Conservation (phyloP, 2,888 invertebrate genomes). For the Hirtodrosophila trivittata region DNA sequence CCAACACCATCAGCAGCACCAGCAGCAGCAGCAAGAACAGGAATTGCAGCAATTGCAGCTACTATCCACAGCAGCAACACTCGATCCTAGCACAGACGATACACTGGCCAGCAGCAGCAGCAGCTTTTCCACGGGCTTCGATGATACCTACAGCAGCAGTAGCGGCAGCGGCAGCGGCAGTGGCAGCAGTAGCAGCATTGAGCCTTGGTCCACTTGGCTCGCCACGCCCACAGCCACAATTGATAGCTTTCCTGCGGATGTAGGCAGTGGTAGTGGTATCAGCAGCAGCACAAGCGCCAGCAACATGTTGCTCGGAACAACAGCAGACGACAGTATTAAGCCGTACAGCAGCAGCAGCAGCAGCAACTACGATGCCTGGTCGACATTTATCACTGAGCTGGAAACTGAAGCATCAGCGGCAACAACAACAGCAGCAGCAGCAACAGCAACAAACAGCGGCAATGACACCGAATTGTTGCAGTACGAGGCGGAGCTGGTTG, state of each 20-base stretch:
- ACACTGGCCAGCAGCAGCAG: slow-evolving; percentile 41
- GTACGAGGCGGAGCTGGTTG: slow-evolving; percentile 54
- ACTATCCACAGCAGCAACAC: slow-evolving; percentile 49
- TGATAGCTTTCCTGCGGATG: slow-evolving; percentile 50
- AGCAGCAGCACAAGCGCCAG: slow-evolving; percentile 45
- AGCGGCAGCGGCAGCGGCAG: slow-evolving; percentile 45
- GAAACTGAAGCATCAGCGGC: slow-evolving; percentile 56
- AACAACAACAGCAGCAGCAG: slow-evolving; percentile 36
- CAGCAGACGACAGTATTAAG: slow-evolving; percentile 69
- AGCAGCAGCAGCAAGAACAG: slow-evolving; percentile 23
- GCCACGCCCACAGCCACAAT: slow-evolving; percentile 59
- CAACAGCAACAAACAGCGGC: slow-evolving; percentile 37
- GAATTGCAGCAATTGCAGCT: slow-evolving; percentile 33
- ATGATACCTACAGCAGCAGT: slow-evolving; percentile 53
- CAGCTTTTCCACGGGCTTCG: slow-evolving; percentile 45
- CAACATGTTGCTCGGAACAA: slow-evolving; percentile 54
- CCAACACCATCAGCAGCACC: slow-evolving; percentile 25
- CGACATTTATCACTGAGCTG: slow-evolving; percentile 60
- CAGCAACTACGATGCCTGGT: slow-evolving; percentile 59
- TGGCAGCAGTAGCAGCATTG: slow-evolving; percentile 51
- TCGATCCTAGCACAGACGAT: slow-evolving; percentile 30
- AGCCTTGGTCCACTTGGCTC: slow-evolving; percentile 67
- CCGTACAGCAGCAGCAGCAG: slow-evolving; percentile 47
- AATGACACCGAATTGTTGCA: slow-evolving; percentile 61
- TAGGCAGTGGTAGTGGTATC: slow-evolving; percentile 32